Evolutionary conservation across 2,888 invertebrate species (phyloP).

Genomic region (Phortica magna): DNA sequence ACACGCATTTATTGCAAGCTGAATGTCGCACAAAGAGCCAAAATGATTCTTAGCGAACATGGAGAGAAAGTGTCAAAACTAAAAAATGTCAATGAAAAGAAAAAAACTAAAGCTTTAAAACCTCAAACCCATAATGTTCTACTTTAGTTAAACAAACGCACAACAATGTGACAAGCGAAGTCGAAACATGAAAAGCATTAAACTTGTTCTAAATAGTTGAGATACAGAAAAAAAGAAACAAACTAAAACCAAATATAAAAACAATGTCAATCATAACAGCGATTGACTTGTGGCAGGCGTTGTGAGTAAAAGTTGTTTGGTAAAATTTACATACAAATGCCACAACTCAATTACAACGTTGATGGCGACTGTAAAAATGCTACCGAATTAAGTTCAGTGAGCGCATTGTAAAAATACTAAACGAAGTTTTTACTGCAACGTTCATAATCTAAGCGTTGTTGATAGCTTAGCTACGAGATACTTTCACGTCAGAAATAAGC

Average conservation of each 20-base stretch:
- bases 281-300: neutral
- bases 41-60: neutral
- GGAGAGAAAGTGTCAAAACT: constrained; percentile 50
- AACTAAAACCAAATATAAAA: neutral
- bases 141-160: constrained; percentile 21
- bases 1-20: neutral
- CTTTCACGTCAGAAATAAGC: constrained; percentile 26
- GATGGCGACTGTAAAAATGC: neutral
- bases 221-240: constrained; percentile 3
- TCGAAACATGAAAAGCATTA: constrained; percentile 7
- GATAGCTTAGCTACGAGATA: neutral
- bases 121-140: constrained; percentile 9
- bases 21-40: neutral
- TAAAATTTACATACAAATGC: neutral
- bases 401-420: no score
- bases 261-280: neutral
- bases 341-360: neutral
- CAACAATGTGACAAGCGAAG: neutral
- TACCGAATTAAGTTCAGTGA: neutral
- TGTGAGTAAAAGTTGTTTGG: neutral
- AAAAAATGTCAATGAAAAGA: constrained; percentile 18
- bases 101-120: constrained; percentile 4
- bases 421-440: neutral
- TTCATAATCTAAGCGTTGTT: neutral
- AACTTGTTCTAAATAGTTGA: constrained; percentile 18